Base-by-base conservation (phyloP, 2,113 vertebrate species). In the Lathamus discolor region DNA sequence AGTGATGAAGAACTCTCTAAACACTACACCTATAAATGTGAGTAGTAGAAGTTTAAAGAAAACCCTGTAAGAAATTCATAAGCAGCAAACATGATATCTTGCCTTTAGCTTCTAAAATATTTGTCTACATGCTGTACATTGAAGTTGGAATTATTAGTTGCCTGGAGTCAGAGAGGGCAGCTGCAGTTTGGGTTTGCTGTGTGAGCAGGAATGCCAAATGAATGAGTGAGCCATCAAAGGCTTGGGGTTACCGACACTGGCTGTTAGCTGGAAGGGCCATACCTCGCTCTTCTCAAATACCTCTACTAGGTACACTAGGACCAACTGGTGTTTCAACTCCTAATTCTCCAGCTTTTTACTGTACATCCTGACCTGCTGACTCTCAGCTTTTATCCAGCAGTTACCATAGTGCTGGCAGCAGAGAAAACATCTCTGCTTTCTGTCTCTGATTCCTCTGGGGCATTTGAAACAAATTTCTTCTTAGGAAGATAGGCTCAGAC, bases 401-500 rank as follows among this genome's bases (percentile, higher is more conserved):
- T 61, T 86, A 24, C 1, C 6, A 29, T 9, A 35, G 68, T 33
- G 61, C 48, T 66, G 72, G 51, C 86, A 93, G 61, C 77, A 78
- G 74, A 48, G 52, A 20, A 82, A 48, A 29, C 57, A 55, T 83
- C 2, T 0, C 64, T 81, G 27, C 28, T 84, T 81, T 67, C n/a
- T 55, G 35, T 75, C 69, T 89, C 33, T 39, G 1, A 55, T 78
- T 92, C 43, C 89, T 82, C 64, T 3, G 1, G 43, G 77, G 39
- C 43, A 39, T 86, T 74, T 46, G n/a, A 75, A 79, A 89, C 80
- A 82, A 35, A 75, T 88, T 78, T 83, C 86, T 77, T 90, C 41
- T 90, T 77, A 24, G 0, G 1, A 64, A 90, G 51, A 57, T 37
- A 62, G n/a, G 22, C 17, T 83, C 7, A 28, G 59, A 80, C 31